A percentile compares a stretch with the other conserved stretches of the same genome.
phyloP scores from a whole-genome alignment of 2,113 vertebrate genomes.

The Psilopsiagon aurifrons region DNA sequence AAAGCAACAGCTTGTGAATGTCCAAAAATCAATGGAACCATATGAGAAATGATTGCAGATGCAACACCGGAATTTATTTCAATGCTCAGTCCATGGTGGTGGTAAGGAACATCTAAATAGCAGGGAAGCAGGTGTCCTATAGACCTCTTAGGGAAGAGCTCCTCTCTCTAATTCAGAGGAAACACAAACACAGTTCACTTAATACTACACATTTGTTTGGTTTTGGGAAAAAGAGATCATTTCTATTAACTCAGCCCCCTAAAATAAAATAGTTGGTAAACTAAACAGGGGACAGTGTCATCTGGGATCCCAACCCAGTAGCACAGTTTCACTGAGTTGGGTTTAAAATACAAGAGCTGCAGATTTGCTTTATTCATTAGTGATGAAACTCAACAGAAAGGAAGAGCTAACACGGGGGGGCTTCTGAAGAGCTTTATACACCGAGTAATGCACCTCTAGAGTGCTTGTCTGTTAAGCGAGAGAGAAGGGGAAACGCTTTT shows the following conservation, averaged over 20 bases:
- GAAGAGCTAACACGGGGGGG: not conserved
- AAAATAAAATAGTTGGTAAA: not conserved
- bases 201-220: not conserved
- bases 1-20: slow-evolving; percentile 57
- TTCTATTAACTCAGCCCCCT: not conserved
- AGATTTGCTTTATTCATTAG: slow-evolving; percentile 4
- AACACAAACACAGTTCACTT: not conserved
- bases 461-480: not conserved
- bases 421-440: slow-evolving; percentile 1
- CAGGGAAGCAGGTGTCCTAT: not conserved
- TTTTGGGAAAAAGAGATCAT: not conserved
- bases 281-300: not conserved
- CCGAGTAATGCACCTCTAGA: not conserved
- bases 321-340: not conserved
- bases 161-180: not conserved
- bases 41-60: slow-evolving; percentile 24
- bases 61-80: not conserved
- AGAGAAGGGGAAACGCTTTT: not conserved
- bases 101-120: not conserved
- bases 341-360: not conserved
- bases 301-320: not conserved
- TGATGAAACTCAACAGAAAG: not conserved
- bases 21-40: slow-evolving; percentile 38
- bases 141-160: not conserved
- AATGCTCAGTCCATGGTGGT: not conserved